phyloP scores from a whole-genome alignment of 2,113 vertebrate species.

The human (Homo sapiens) region DNA sequence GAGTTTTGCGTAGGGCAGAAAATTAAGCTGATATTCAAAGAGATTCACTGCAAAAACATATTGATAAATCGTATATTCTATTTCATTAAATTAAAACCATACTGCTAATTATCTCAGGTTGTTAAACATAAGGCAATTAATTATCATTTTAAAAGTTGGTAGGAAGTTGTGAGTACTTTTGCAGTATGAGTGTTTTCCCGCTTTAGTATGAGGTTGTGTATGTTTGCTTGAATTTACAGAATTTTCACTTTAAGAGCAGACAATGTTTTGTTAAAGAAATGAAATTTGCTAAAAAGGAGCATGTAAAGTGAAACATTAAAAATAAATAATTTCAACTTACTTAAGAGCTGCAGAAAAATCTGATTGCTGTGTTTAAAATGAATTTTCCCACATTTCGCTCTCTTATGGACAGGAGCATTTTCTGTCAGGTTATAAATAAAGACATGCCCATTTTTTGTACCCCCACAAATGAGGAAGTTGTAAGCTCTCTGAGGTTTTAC shows the following conservation, averaged over 20 bases:
- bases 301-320: neutral
- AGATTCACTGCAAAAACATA: slow-evolving; percentile 64
- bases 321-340: neutral
- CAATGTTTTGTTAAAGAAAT: neutral
- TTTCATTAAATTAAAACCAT: slow-evolving; percentile 79
- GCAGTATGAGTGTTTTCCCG: slow-evolving; percentile 39
- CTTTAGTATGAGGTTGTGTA: neutral
- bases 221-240: slow-evolving; percentile 6
- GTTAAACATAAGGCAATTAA: slow-evolving; percentile 69
- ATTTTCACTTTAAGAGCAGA: neutral
- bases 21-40: slow-evolving; percentile 82
- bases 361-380: neutral
- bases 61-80: slow-evolving; percentile 69
- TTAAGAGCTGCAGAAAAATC: neutral
- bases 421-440: neutral
- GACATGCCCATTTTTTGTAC: neutral
- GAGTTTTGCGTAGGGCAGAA: slow-evolving; percentile 71
- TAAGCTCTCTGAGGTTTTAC: neutral
- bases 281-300: neutral
- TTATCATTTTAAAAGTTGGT: slow-evolving; percentile 70
- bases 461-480: slow-evolving; percentile 39
- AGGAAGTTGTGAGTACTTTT: slow-evolving; percentile 69
- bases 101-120: slow-evolving; percentile 76
- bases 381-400: neutral
- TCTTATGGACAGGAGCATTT: neutral